Base-by-base conservation (phyloP, 1,140 invertebrate species). In the Drosophila murphyi region DNA sequence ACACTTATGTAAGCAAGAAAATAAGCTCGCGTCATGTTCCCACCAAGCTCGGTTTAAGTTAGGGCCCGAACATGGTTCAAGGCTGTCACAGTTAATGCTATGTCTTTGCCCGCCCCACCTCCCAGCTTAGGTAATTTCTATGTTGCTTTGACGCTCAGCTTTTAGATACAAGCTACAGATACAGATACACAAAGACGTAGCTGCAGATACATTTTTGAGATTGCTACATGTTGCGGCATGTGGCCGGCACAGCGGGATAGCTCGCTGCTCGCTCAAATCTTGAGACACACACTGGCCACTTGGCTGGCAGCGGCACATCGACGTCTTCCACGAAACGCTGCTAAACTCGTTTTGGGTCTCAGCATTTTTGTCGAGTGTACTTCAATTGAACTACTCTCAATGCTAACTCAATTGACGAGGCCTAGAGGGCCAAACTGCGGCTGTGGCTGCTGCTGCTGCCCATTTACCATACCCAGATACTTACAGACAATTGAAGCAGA, bases 361-460 rank as follows among this genome's bases (percentile, higher is more conserved):
- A 78, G 85, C 73, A 57, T 72, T 67, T 70, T 51, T 72, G 54
- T 72, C 59, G 80, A 82, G 72, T 74, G 71, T 87, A 77, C 73
- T 82, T 87, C 83, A 87, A 87, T 88, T 87, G 83, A 74, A 74
- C 72, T 88, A 72, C 87, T 43, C 39, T 87, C 83, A 87, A 87
- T 88, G 83, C 80, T 88, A 87, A 87, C 85, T 89, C 83, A 87
- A 87, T 87, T 87, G 83, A 73, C 64, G 47, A 69, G 76, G 80
- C 83, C 85, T 78, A 71, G 3, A 43, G 85, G 83, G 83, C 80
- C 72, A 71, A 60, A 32, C 10, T 51, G 28, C 39, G n/a, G 39
- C 47, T n/a, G 20, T 37, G 5, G 5, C 52, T 69, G 50, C 51
- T 51, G 60, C 63, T 60, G 57, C 63, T 73, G 48, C 48, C 74